Percentiles rank a stretch among this genome's conserved stretches.
Evolutionary conservation across 37 sponge, comb jelly and placozoan species (phyloP).

Genomic region (Hexactinellida sp.): DNA sequence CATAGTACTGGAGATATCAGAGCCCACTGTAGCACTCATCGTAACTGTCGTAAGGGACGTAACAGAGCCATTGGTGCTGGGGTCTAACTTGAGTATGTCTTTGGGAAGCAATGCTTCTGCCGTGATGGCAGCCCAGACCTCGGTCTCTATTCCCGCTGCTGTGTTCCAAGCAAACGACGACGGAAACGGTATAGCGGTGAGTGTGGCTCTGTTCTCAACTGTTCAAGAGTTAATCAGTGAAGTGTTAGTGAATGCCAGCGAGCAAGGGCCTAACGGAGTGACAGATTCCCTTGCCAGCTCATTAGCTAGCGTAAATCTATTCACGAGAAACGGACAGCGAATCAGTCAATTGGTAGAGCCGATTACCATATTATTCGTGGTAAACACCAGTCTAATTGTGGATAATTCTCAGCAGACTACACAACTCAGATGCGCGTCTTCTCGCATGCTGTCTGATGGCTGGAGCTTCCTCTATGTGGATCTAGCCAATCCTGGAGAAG

Average conservation of each 20-base stretch:
- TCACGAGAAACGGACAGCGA: not conserved
- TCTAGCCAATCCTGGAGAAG: not conserved
- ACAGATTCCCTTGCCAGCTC: not conserved
- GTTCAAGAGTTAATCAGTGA: not conserved
- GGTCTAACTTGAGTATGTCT: not conserved
- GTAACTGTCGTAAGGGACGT: not conserved
- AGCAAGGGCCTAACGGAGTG: not conserved
- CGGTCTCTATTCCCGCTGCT: not conserved
- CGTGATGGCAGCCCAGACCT: not conserved
- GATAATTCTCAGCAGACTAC: not conserved
- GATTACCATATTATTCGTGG: not conserved
- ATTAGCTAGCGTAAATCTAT: not conserved
- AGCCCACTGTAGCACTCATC: not conserved
- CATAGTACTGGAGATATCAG: not conserved
- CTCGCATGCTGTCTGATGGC: not conserved
- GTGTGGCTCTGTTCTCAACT: not conserved
- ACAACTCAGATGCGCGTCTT: not conserved
- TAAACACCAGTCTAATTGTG: not conserved
- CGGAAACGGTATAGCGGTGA: not conserved
- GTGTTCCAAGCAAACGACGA: not conserved
- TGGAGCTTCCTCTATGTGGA: not conserved
- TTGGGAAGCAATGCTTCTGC: not conserved
- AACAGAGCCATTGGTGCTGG: not conserved
- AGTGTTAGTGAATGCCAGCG: not conserved
- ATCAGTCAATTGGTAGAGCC: not conserved